Evolutionary conservation across 2,888 invertebrate species (phyloP).

Genomic region (Drosophila sordidula): DNA sequence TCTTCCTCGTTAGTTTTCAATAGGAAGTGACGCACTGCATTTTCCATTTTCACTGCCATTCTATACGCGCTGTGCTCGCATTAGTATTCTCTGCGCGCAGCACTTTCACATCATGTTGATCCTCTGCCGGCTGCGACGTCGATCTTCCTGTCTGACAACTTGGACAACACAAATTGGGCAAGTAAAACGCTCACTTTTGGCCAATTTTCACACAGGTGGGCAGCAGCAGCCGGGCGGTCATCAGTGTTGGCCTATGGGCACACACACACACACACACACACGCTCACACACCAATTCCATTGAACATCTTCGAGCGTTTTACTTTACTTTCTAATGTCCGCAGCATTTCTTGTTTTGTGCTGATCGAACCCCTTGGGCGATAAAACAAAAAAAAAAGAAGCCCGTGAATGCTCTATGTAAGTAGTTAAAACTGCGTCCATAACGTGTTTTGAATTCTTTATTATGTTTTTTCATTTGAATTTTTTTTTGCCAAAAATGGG

Average conservation of each 20-base stretch:
- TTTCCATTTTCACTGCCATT: slow-evolving; percentile 46
- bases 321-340: slow-evolving; percentile 73
- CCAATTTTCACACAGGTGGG: slow-evolving; percentile 62
- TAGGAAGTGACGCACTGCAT: slow-evolving; percentile 61
- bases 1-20: slow-evolving; percentile 22
- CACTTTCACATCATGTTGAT: slow-evolving; percentile 69
- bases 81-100: slow-evolving; percentile 59
- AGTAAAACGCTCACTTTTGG: slow-evolving; percentile 73
- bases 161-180: slow-evolving; percentile 71
- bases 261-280: slow-evolving; percentile 1
- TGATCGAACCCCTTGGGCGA: slow-evolving; percentile 45
- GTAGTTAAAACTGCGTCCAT: slow-evolving; percentile 33
- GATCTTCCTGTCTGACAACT: slow-evolving; percentile 73
- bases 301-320: slow-evolving; percentile 70
- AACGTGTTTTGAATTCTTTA: slow-evolving; percentile 68
- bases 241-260: slow-evolving; percentile 29
- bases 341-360: slow-evolving; percentile 53
- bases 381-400: slow-evolving; percentile 19
- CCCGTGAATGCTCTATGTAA: slow-evolving; percentile 20
- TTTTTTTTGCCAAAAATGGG: slow-evolving; percentile 49
- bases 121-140: slow-evolving; percentile 26
- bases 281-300: slow-evolving; percentile 42
- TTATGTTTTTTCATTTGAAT: slow-evolving; percentile 11
- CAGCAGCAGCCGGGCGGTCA: slow-evolving; percentile 1
- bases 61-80: slow-evolving; percentile 21